Evolutionary conservation across 1,140 invertebrate species (phyloP).

Genomic region (Polypedilum pembai): DNA sequence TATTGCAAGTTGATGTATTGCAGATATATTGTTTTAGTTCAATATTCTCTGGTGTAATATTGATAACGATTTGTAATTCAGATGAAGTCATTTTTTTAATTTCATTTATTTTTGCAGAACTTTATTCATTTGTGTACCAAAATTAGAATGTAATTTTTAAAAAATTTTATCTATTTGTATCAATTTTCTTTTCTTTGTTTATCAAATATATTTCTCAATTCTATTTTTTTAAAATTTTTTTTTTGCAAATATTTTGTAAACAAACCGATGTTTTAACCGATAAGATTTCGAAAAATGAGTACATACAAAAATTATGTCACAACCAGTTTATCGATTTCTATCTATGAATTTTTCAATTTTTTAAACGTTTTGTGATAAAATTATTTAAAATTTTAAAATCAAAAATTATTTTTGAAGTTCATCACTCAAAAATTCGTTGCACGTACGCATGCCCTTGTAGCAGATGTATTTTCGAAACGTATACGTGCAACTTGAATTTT

Average conservation of each 20-base stretch:
- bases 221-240: neutral
- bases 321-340: too few species aligned
- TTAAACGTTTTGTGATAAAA: too few species aligned
- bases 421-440: neutral
- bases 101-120: neutral
- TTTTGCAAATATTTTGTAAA: neutral
- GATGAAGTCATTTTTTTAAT: neutral
- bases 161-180: neutral
- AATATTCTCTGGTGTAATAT: neutral
- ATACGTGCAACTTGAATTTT: neutral
- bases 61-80: neutral
- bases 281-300: neutral
- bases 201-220: too few species aligned
- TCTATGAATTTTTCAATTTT: too few species aligned
- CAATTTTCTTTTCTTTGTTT: too few species aligned
- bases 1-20: neutral
- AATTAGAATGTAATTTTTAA: neutral
- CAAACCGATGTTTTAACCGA: neutral
- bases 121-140: too few species aligned
- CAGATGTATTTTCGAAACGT: neutral
- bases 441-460: neutral
- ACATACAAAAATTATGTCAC: neutral
- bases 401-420: neutral
- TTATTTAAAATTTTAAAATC: too few species aligned
- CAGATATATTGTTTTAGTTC: conserved; percentile 11